A percentile compares a stretch with the other conserved stretches of the same genome.
These are phyloP conservation scores for Drosophila ezoana DNA, from an alignment of 2,888 invertebrate species.

Conservation along the genomic window DNA sequence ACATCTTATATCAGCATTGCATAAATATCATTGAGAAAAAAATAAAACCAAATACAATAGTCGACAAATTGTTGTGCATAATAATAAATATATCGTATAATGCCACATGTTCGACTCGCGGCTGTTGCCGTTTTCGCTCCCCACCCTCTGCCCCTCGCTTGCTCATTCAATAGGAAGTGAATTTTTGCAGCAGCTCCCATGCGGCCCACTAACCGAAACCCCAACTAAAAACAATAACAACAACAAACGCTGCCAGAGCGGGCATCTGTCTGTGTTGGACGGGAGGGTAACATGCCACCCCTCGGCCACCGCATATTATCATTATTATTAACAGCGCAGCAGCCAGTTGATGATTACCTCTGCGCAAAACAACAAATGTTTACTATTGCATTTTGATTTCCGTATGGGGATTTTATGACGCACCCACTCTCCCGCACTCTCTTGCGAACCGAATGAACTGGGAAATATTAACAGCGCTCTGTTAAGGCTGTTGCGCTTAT, in stretches of 20 bases:
- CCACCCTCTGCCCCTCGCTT: background rate
- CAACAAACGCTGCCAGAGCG: slow-evolving; percentile 53
- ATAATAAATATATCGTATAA: slow-evolving; percentile 37
- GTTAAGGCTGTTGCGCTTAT: slow-evolving; percentile 57
- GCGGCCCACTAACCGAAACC: slow-evolving; percentile 78
- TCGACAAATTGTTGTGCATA: slow-evolving; percentile 63
- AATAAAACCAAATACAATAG: slow-evolving; percentile 31
- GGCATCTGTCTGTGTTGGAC: background rate
- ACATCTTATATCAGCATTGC: slow-evolving; percentile 55
- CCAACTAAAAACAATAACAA: slow-evolving; percentile 59
- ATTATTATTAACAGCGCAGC: slow-evolving; percentile 51
- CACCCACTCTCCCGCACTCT: slow-evolving; percentile 37
- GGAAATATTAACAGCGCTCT: slow-evolving; percentile 68
- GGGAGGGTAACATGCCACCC: slow-evolving; percentile 28
- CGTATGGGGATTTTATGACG: slow-evolving; percentile 60
- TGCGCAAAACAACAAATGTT: slow-evolving; percentile 53
- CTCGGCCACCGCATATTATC: slow-evolving; percentile 41
- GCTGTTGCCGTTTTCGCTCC: slow-evolving; percentile 36
- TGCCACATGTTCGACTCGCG: slow-evolving; percentile 64
- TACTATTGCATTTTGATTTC: slow-evolving; percentile 77
- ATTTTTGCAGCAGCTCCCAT: slow-evolving; percentile 57
- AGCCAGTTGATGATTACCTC: slow-evolving; percentile 53
- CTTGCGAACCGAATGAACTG: slow-evolving; percentile 34
- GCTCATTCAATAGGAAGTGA: slow-evolving; percentile 63
- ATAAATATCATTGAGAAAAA: slow-evolving; percentile 52